Base-by-base conservation (phyloP, 2,797 vertebrate species). In the Pelobates cultripes region DNA sequence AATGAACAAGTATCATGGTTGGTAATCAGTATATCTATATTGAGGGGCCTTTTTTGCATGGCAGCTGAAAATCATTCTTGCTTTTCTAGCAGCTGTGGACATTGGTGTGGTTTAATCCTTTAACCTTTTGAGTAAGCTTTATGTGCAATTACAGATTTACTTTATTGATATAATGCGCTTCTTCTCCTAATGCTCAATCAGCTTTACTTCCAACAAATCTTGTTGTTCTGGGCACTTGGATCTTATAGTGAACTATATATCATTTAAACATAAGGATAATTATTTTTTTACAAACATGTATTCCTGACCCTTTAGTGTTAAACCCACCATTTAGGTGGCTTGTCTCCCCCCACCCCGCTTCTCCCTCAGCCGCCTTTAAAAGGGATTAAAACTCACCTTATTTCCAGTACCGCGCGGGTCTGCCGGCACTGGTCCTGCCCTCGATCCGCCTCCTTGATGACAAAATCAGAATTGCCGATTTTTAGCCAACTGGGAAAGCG, bases 61-160 rank as follows among this genome's bases (percentile, higher is more conserved):
- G 8, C 44, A 67, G 28, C 28, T 28, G 28, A 28, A 28, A 57
- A 53, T 44, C 28, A 3, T 66, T 12, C 42, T 44, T 68, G 61
- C 41, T 68, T 43, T 45, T 69, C 41, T 28, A 69, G 57, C 45
- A 40, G 72, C 45, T 47, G 42, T 47, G 71, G 53, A 68, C 10
- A 53, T 44, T 5, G 42, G 63, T 69, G 45, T 68, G 43, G 12
- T 80, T 44, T 74, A 80, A 74, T 68, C 78, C 78, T 74, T 80
- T 67, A 74, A 74, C 71, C 72, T 60, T 60, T 42, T 74, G 40
- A 41, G 64, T 80, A 74, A 71, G 69, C 41, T 70, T 71, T 81
- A 76, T 64, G 47, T 63, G 41, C 43, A 72, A 43, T 72, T 61
- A 53, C 7, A 70, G 57, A 63, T 70, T 81, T 76, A 70, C 73